Conservation (phyloP, 2,113 vertebrate genomes). For the Sceloporus undulatus region DNA sequence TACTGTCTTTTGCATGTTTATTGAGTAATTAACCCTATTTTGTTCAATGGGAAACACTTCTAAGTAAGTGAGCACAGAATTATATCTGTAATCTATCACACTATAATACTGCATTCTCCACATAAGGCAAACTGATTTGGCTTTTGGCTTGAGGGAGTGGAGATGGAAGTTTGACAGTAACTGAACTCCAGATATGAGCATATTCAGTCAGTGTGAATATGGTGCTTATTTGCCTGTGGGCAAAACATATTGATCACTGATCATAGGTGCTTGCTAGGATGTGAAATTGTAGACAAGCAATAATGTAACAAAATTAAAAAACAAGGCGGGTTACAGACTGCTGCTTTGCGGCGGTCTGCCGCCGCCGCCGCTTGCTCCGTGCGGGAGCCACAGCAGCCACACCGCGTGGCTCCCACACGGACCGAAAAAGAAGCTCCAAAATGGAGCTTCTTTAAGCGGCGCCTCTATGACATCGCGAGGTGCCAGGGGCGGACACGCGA, state of each 20-base stretch:
- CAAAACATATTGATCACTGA: not conserved
- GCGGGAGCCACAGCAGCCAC: no score
- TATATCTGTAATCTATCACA: not conserved
- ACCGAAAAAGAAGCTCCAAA: no score
- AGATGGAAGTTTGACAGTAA: not conserved
- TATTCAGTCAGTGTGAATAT: not conserved
- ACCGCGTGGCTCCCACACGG: no score
- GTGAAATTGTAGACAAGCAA: not conserved
- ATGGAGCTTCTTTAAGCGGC: no score
- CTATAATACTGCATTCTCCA: not conserved
- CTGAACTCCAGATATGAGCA: conserved; percentile 1
- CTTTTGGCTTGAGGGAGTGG: not conserved
- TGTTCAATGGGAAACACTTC: conserved; percentile 1
- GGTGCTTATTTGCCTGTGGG: not conserved
- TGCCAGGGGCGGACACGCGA: no score
- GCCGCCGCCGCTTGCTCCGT: no score
- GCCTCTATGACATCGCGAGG: no score
- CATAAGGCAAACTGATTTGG: conserved; percentile 11
- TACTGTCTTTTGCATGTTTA: not conserved
- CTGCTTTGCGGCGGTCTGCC: no score
- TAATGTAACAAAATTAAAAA: not conserved
- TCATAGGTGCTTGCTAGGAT: conserved; percentile 5
- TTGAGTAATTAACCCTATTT: not conserved
- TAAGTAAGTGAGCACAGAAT: not conserved
- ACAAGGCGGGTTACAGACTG: not conserved